phyloP scores from a whole-genome alignment of 2,113 vertebrate genomes.

The Scortum barcoo region DNA sequence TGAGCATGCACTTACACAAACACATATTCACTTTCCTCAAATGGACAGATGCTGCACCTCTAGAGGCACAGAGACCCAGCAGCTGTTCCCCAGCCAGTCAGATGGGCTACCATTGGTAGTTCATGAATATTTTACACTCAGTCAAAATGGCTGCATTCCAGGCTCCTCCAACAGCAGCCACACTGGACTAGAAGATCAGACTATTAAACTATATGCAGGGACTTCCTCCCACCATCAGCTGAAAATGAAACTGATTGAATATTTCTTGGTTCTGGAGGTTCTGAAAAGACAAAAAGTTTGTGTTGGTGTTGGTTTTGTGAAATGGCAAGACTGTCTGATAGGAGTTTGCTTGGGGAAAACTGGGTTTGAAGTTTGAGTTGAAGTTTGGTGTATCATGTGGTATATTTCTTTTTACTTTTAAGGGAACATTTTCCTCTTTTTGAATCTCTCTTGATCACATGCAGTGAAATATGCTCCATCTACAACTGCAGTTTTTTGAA shows the following conservation, averaged over 20 bases:
- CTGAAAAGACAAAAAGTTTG: slow-evolving; percentile 31
- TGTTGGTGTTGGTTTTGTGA: slow-evolving; percentile 8
- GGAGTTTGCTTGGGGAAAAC: background rate
- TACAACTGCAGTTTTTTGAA: background rate
- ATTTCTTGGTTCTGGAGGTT: slow-evolving; percentile 27
- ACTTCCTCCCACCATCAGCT: slow-evolving; percentile 63
- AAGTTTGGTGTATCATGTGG: background rate
- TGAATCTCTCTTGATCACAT: background rate
- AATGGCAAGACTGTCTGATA: background rate
- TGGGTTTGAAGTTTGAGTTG: background rate
- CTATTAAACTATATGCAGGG: slow-evolving; percentile 72
- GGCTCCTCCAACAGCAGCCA: slow-evolving; percentile 77
- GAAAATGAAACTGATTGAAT: slow-evolving; percentile 17
- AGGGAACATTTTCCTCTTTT: background rate
- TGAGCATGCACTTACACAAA: slow-evolving; percentile 57
- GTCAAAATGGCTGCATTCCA: slow-evolving; percentile 82
- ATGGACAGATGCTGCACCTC: slow-evolving; percentile 87
- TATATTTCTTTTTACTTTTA: background rate
- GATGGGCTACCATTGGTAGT: slow-evolving; percentile 82
- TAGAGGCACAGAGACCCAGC: slow-evolving; percentile 83
- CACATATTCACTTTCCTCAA: slow-evolving; percentile 67
- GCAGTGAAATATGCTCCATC: background rate
- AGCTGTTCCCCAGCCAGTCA: slow-evolving; percentile 86
- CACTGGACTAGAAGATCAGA: slow-evolving; percentile 73
- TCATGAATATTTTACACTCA: slow-evolving; percentile 86